phyloP scores from a whole-genome alignment of 2,113 vertebrate genomes.

The Myotis lucifugus region DNA sequence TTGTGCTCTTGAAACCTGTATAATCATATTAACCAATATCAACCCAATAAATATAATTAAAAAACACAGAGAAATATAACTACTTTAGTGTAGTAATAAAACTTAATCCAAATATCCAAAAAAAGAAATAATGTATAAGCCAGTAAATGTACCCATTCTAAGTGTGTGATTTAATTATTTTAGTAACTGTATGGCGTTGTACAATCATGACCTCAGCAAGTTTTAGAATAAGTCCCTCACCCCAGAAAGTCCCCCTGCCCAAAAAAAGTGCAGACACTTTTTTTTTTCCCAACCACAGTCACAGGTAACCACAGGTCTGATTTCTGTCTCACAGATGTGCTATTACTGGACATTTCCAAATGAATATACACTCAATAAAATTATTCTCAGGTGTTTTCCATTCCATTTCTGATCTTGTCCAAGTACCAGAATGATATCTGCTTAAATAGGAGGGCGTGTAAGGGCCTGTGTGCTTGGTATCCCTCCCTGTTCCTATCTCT shows the following conservation, averaged over 20 bases:
- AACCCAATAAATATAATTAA: neutral
- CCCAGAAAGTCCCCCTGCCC: neutral
- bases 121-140: neutral
- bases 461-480: fast-evolving
- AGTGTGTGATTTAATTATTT: neutral
- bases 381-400: neutral
- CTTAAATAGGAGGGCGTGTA: neutral
- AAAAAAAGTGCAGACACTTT: neutral
- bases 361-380: neutral
- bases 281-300: neutral
- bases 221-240: neutral
- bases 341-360: neutral
- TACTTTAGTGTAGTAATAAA: neutral
- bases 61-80: neutral
- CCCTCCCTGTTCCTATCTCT: too few relatives aligned
- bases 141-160: neutral
- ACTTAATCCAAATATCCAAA: neutral
- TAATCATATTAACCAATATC: too few relatives aligned
- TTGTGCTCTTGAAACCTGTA: neutral
- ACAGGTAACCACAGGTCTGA: neutral
- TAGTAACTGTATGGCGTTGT: neutral
- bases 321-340: neutral
- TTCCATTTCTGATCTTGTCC: neutral
- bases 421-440: neutral
- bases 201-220: neutral